Evolutionary conservation across 1,140 invertebrate genomes (phyloP).

Genomic region (Lineus longissimus): DNA sequence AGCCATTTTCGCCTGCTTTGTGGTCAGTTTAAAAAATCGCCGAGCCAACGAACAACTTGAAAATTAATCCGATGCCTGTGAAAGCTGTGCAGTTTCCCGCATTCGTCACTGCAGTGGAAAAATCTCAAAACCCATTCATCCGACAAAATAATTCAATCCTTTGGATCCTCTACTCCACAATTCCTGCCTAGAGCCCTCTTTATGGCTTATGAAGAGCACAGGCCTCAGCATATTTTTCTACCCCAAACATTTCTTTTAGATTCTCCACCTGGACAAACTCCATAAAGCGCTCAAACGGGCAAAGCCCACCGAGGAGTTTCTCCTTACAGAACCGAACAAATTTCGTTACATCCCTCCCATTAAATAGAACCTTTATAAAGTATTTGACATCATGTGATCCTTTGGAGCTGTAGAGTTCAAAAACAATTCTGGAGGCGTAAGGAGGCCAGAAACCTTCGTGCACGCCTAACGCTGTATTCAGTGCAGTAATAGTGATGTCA

Average conservation of each 20-base stretch:
- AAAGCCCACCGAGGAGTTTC: constrained; percentile 27
- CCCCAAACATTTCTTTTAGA: constrained; percentile 16
- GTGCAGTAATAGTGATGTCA: constrained; percentile 80
- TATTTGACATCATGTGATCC: constrained; percentile 57
- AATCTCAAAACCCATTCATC: no score
- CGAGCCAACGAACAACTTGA: no score
- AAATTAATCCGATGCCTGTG: no score
- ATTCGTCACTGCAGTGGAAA: no score
- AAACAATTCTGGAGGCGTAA: constrained; percentile 79
- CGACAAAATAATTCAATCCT: no score
- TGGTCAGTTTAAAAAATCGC: no score
- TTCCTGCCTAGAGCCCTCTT: no score
- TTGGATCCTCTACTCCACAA: no score
- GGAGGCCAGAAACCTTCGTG: constrained; percentile 61
- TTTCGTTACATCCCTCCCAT: constrained; percentile 81
- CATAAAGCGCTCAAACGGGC: constrained; percentile 42
- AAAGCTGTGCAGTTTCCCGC: no score
- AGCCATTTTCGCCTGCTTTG: no score
- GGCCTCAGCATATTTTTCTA: background rate
- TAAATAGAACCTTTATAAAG: constrained; percentile 77
- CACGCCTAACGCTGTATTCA: constrained; percentile 73
- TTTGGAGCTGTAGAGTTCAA: constrained; percentile 63
- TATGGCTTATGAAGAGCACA: background rate
- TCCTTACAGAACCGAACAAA: constrained; percentile 71
- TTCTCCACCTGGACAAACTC: constrained; percentile 37